Base-by-base conservation (phyloP, 2,888 invertebrate species). In the Carpatolechia fugitivella region DNA sequence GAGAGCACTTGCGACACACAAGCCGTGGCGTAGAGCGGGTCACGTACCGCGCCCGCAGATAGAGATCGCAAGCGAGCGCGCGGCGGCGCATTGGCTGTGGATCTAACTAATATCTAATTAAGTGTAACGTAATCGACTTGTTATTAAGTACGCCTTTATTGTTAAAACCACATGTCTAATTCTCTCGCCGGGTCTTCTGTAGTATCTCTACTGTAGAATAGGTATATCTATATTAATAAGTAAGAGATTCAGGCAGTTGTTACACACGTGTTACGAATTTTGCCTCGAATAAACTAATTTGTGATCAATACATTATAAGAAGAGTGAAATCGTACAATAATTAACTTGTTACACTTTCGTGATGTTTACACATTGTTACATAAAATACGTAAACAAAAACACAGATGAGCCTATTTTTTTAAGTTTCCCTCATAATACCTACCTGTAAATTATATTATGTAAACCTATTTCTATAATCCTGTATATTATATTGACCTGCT, bases 1-100 rank as follows among this genome's bases (percentile, higher is more conserved):
- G 66, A 71, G 71, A 83, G 80, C 90, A 90, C 88, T 84, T 89
- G 90, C 90, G 88, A 90, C 90, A 89, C 90, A 89, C 88, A 85
- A 82, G 61, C 74, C 74, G 72, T 72, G 31, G 30, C 13, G 38
- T 49, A 35, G 49, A 49, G 38, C 36, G 14, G 44, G 29, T n/a
- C 8, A n/a, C 24, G 20, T 33, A 11, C 33, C 29, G 29, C 29
- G 24, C 40, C 38, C n/a, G 48, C 40, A 24, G 29, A 24, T 38
- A 38, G 6, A 50, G 53, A 60, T 63, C 65, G 74, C 72, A 69
- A 70, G 66, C 69, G 72, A 64, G 74, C 72, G 68, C 66, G 71
- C 40, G 8, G 38, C 38, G 38, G 79, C 80, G 79, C 73, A 44
- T 79, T 78, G 82, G 81, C 82, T 85, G 83, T 85, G 82, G 79